Evolutionary conservation across 2,113 vertebrate species (phyloP).

Genomic region (Thamnaconus septentrionalis): DNA sequence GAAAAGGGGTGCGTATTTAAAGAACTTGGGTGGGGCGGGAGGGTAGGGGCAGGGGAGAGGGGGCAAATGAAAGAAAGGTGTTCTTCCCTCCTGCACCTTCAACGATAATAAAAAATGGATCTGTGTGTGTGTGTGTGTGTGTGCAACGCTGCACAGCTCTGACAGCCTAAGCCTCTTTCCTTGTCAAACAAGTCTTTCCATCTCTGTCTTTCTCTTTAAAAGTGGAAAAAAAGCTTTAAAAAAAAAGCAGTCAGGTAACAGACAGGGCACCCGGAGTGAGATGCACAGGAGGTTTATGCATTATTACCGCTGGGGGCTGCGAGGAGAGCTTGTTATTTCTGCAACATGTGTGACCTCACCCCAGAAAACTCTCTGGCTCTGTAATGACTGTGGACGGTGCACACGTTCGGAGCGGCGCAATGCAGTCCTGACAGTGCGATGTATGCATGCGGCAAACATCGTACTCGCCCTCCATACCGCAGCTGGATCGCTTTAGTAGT

Average conservation of each 20-base stretch:
- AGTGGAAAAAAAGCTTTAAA: constrained; percentile 30
- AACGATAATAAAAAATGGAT: constrained; percentile 43
- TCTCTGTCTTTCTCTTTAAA: constrained; percentile 32
- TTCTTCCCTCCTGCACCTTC: constrained; percentile 1
- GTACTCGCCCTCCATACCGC: too few species aligned
- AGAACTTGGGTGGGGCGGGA: neutral
- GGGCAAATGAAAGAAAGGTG: constrained; percentile 7
- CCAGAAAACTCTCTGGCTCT: constrained; percentile 16
- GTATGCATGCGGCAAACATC: too few species aligned
- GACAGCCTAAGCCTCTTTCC: constrained; percentile 39
- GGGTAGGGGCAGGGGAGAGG: too few species aligned
- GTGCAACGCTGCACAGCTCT: constrained; percentile 26
- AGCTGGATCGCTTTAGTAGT: too few species aligned
- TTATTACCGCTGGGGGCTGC: constrained; percentile 40
- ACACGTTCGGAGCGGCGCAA: constrained; percentile 15
- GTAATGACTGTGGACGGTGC: constrained; percentile 38
- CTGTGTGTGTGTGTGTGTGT: neutral
- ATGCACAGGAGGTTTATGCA: constrained; percentile 17
- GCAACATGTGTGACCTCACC: constrained; percentile 51
- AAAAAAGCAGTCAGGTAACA: constrained; percentile 12
- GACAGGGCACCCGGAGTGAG: constrained; percentile 23
- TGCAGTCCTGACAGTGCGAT: constrained; percentile 7
- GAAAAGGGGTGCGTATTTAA: constrained; percentile 53
- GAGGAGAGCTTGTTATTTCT: constrained; percentile 53
- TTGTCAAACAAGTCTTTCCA: constrained; percentile 42